These are phyloP conservation scores for Brachionus manjavacas DNA, from an alignment of 1,140 invertebrate genomes.

Conservation along the genomic window DNA sequence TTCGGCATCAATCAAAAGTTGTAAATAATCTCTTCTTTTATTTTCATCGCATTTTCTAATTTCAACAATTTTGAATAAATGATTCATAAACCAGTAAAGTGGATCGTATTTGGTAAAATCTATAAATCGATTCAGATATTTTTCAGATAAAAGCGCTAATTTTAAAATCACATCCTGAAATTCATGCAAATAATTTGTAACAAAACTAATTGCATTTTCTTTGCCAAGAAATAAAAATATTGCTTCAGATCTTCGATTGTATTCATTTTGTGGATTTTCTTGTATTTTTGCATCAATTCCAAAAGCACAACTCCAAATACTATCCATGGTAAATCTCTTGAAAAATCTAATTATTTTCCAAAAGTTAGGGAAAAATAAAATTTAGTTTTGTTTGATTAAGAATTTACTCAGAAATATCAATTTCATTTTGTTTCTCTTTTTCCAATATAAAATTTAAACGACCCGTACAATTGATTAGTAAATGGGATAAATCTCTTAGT, in stretches of 20 bases:
- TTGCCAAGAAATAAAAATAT: background rate
- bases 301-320: constrained; percentile 29
- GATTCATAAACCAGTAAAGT: constrained; percentile 5
- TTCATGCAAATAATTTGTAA: constrained; percentile 3
- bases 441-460: constrained; percentile 47
- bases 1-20: constrained; percentile 23
- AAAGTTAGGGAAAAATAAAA: no score
- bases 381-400: background rate
- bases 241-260: background rate
- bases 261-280: constrained; percentile 12
- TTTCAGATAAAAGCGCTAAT: background rate
- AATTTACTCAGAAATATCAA: constrained; percentile 49
- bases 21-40: constrained; percentile 13
- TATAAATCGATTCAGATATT: background rate
- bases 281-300: constrained; percentile 27
- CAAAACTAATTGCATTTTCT: background rate
- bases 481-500: constrained; percentile 58
- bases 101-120: background rate
- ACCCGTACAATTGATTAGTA: constrained; percentile 49
- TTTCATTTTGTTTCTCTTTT: constrained; percentile 44
- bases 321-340: constrained; percentile 37
- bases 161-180: background rate
- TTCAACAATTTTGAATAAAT: constrained; percentile 16
- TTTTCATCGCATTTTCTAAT: background rate
- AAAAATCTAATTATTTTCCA: constrained; percentile 34